Evolutionary conservation across 2,797 vertebrate species (phyloP).

Genomic region (Buceros bicornis): DNA sequence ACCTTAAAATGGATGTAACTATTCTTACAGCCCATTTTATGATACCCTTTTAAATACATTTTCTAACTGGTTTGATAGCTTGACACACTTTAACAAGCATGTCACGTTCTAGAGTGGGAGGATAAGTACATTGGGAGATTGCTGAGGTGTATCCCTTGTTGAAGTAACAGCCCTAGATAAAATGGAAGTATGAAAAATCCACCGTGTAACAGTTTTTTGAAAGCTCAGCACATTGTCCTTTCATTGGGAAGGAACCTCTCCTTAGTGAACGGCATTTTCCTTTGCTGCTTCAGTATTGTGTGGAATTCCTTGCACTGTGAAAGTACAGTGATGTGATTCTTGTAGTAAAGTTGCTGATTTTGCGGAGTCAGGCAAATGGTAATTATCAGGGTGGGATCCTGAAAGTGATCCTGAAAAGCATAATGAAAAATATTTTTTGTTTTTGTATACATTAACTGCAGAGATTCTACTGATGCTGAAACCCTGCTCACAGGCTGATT

Average conservation of each 20-base stretch:
- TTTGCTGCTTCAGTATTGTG: not conserved
- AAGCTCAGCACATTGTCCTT: not conserved
- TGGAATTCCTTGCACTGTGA: not conserved
- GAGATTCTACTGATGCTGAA: not conserved
- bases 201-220: not conserved
- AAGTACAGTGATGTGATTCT: not conserved
- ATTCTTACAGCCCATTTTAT: not conserved
- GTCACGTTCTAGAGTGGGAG: not conserved
- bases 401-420: not conserved
- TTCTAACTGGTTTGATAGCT: not conserved
- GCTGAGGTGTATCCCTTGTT: not conserved
- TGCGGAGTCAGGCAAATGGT: not conserved
- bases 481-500: not conserved
- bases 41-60: not conserved
- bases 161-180: not conserved
- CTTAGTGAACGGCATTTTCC: not conserved
- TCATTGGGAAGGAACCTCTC: not conserved
- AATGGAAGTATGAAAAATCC: not conserved
- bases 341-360: not conserved
- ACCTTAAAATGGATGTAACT: not conserved
- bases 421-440: not conserved
- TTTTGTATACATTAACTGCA: not conserved
- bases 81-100: not conserved
- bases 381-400: not conserved
- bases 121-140: not conserved